These are phyloP conservation scores for Entomobrya proxima DNA, from an alignment of 2,888 invertebrate genomes.

Conservation along the genomic window DNA sequence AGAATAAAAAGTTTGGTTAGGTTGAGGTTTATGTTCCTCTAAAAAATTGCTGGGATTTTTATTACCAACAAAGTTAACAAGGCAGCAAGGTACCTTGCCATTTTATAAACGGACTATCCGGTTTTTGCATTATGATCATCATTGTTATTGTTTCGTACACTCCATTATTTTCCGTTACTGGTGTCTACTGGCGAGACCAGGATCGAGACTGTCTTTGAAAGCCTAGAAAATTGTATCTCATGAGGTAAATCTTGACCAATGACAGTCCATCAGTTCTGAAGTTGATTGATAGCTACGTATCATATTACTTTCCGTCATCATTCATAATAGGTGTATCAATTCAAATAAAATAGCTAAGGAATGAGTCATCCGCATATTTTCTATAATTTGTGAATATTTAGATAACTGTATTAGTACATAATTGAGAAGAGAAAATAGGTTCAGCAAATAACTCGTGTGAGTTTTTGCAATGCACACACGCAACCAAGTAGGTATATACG, in stretches of 20 bases:
- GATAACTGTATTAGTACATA: slow-evolving; percentile 29
- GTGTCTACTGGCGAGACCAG: slow-evolving; percentile 32
- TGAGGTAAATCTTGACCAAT: slow-evolving; percentile 24
- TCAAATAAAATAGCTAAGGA: slow-evolving; percentile 12
- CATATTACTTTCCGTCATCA: neutral
- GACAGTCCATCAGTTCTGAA: neutral
- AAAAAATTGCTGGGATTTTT: neutral
- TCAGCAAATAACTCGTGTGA: neutral
- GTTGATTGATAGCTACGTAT: slow-evolving; percentile 45
- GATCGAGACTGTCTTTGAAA: neutral
- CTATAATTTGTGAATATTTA: neutral
- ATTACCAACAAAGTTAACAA: slow-evolving; percentile 11
- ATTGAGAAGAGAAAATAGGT: neutral
- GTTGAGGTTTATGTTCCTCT: slow-evolving; percentile 1
- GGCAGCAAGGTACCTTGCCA: slow-evolving; percentile 1
- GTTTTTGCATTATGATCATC: slow-evolving; percentile 34
- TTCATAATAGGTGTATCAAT: neutral
- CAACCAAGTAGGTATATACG: neutral
- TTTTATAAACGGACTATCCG: slow-evolving; percentile 37
- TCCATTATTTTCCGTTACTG: slow-evolving; percentile 47
- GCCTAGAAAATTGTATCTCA: slow-evolving; percentile 8
- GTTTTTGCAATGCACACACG: neutral
- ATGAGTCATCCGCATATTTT: slow-evolving; percentile 45
- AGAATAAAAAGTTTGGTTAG: neutral
- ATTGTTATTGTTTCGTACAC: slow-evolving; percentile 1